Evolutionary conservation across 2,797 vertebrate species (phyloP), one percentile per base, ranked within the genome.

Genomic region (Lutjanus argentimaculatus): DNA sequence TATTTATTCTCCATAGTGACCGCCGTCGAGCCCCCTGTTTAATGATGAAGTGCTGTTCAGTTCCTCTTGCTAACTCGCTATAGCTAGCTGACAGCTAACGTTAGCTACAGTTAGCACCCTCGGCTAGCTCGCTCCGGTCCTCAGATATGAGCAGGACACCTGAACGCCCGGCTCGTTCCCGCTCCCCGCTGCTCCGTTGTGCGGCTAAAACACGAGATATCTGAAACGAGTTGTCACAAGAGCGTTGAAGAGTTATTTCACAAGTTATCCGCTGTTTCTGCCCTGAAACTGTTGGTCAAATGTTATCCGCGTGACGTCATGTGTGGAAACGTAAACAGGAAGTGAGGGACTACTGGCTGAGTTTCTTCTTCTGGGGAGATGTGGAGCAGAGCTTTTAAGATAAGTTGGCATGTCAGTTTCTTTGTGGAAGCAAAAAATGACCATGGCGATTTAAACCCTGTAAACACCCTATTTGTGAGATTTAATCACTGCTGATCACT

Each of bases 1-100:
- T 96, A 96, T 89, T 95, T 94, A 56, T 74, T 95, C 84, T 96
- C 96, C 96, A 96, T 96, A 2, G 13, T 72, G 61, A 25, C 63
- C 74, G 58, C 22, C 15, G 61, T 1, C 10, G 48, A 13, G 1
- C 15, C 2, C 53, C 65, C 30, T 5, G 22, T 6, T 30, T 9
- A 46, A 16, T 1, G 11, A 17, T 17, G 2, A 72, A 55, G 42
- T 36, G 42, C 25, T n/a, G 42, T 6, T 8, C 70, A 71, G 49
- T 74, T 69, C 57, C 13, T 72, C 56, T 16, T 43, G 52, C 48
- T 80, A 67, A 40, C 40, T 83, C 21, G 68, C 43, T n/a, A n/a
- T 43, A 72, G 67, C 85, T 82, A 86, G 77, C 76, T 58, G 36
- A 43, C 46, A 42, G 55, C 72, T 48, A 63, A 45, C 55, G 73